Evolutionary conservation across 2,113 vertebrate genomes (phyloP), one percentile per base, ranked within the genome.

Genomic region (Acanthochromis polyacanthus): DNA sequence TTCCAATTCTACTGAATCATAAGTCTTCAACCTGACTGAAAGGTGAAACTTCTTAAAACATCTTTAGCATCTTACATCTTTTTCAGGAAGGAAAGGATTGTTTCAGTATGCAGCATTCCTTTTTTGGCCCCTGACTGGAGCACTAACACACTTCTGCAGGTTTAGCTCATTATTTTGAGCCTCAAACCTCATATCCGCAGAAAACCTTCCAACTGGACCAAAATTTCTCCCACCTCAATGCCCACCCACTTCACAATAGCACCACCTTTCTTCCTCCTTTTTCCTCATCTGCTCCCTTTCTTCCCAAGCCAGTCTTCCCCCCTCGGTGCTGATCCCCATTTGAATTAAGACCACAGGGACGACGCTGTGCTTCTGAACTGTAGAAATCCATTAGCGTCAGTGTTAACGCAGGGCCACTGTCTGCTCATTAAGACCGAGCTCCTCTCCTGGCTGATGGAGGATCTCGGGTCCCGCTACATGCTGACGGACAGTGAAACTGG

Each of bases 331-430:
- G 71, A 82, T 82, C 81, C 68, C 78, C 19, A 19, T 80, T 81
- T 85, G 86, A 89, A 88, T 89, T 81, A 74, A 81, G 78, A 84
- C 81, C 75, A 68, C 14, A n/a, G 71, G 80, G 77, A 77, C 6
- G 36, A 36, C 4, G 3, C 43, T 16, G 16, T 55, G 57, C 84
- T 88, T 80, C 83, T 64, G 73, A 80, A 73, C 80, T 81, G 89
- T 85, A 82, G 58, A 72, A 90, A 88, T 77, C 81, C 75, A 90
- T 93, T 93, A 87, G 83, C 62, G 12, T 89, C 90, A 78, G 71
- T 61, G 77, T 85, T 86, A 88, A 87, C 1, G 40, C n/a, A 15
- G 10, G 72, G 71, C 66, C 58, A 71, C 68, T 60, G 75, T 83
- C 85, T 85, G 75, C 85, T 85, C 78, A 83, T 88, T 86, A 87